A percentile compares a stretch with the other conserved stretches of the same genome.
These are phyloP conservation scores for Chamaea fasciata DNA, from an alignment of 2,113 vertebrate species.

Conservation along the genomic window DNA sequence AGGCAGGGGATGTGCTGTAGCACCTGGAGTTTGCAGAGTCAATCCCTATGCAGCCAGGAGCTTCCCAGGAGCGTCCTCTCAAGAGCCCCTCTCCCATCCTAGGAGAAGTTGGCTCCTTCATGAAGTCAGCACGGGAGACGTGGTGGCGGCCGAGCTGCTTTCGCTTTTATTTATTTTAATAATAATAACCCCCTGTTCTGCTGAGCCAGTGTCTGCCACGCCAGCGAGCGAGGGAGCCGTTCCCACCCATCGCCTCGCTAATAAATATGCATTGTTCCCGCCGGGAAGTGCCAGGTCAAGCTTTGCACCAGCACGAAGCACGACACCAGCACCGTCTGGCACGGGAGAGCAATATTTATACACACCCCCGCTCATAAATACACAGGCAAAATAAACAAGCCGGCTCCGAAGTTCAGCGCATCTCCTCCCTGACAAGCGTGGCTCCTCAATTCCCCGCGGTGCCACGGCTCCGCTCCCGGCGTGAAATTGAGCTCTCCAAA, in stretches of 20 bases:
- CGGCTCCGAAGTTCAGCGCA: slow-evolving; percentile 36
- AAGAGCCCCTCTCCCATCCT: not conserved
- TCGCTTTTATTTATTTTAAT: slow-evolving; percentile 20
- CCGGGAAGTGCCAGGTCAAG: slow-evolving; percentile 48
- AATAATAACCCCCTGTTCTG: not conserved
- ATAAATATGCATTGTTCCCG: slow-evolving; percentile 63
- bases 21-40: fast-evolving
- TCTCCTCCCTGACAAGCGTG: slow-evolving; percentile 68
- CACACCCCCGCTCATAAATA: not conserved
- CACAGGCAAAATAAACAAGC: not conserved
- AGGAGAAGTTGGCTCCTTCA: not conserved
- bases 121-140: not conserved
- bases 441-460: slow-evolving; percentile 45
- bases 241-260: not conserved
- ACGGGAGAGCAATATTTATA: slow-evolving; percentile 16
- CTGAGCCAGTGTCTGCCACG: slow-evolving; percentile 10
- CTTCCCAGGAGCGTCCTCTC: not conserved
- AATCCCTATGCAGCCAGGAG: fast-evolving
- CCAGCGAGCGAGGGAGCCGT: not conserved
- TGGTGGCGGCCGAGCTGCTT: not conserved
- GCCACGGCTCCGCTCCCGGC: not conserved
- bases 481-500: slow-evolving; percentile 61
- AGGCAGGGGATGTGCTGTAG: not conserved
- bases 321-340: not conserved
- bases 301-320: slow-evolving; percentile 17